Conservation (phyloP, 2,888 invertebrate genomes). For the Axea sp. region DNA sequence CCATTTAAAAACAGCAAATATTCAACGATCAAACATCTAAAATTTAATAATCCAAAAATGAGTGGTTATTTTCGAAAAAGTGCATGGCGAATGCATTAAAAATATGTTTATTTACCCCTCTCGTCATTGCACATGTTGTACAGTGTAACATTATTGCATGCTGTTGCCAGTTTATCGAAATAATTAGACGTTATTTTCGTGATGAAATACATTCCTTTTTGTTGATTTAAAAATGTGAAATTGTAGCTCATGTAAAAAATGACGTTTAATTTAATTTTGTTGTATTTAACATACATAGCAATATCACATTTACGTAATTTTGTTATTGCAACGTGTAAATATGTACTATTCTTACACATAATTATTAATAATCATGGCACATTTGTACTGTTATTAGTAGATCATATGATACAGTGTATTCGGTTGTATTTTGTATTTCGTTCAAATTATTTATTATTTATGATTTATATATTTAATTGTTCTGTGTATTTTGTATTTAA, state of each 20-base stretch:
- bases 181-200: background rate
- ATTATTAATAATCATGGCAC: too few species aligned
- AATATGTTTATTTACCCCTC: constrained; percentile 1
- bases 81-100: constrained; percentile 69
- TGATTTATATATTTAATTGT: too few species aligned
- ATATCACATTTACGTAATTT: background rate
- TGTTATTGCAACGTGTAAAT: background rate
- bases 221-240: background rate
- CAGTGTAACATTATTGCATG: constrained; percentile 66
- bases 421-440: too few species aligned
- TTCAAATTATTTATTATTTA: too few species aligned
- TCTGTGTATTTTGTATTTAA: too few species aligned
- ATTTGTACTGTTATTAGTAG: too few species aligned
- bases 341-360: background rate
- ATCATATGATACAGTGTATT: too few species aligned
- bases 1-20: too few species aligned
- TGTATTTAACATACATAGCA: constrained; percentile 3
- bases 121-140: constrained; percentile 52
- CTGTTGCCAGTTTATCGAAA: background rate
- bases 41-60: too few species aligned
- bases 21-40: too few species aligned
- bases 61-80: background rate
- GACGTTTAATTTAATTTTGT: constrained; percentile 1
- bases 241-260: background rate
- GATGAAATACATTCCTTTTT: background rate